Evolutionary conservation across 2,797 vertebrate genomes (phyloP), one percentile per base, ranked within the genome.

Genomic region (Dipus sagitta): DNA sequence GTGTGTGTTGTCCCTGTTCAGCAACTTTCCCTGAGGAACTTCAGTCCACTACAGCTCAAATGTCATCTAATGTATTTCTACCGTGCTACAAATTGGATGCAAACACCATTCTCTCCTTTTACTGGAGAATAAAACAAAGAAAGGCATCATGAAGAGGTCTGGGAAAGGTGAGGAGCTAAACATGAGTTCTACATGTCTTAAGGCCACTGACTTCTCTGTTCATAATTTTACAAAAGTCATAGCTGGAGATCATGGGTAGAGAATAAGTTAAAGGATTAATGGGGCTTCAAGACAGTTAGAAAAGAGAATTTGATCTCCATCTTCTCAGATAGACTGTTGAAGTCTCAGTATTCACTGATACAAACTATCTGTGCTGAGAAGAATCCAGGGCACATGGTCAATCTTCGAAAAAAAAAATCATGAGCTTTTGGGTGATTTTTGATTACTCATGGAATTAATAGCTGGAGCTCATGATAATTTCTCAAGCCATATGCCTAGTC

Each of bases 21-120:
- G 42, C 84, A 88, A 52, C 60, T 92, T 94, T 89, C 60, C 3
- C 38, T 58, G 32, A 88, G 74, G 72, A 64, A 84, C 79, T 62
- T 54, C 86, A 77, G 71, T 64, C 75, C 74, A n/a, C 79, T 78
- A 64, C 6, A n/a, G 80, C 6, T 70, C 83, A 79, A 30, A 28
- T 87, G 67, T 74, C 78, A 30, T n/a, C 42, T 38, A 84, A 34
- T 65, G 20, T 54, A 42, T 68, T 89, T 68, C 70, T 64, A 67
- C 15, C 83, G 52, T 83, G 42, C 84, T 88, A 34, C 80, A 71
- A 85, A 81, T 38, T 34, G 81, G 32, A 79, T 71, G 23, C 15
- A 76, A 84, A 67, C 70, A 10, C 9, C 6, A 7, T 42, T 72
- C 34, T 79, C 65, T 80, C 32, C 64, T 71, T 81, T 80, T n/a